Conservation (phyloP, 2,888 invertebrate genomes). For the Diarsia brunnea region DNA sequence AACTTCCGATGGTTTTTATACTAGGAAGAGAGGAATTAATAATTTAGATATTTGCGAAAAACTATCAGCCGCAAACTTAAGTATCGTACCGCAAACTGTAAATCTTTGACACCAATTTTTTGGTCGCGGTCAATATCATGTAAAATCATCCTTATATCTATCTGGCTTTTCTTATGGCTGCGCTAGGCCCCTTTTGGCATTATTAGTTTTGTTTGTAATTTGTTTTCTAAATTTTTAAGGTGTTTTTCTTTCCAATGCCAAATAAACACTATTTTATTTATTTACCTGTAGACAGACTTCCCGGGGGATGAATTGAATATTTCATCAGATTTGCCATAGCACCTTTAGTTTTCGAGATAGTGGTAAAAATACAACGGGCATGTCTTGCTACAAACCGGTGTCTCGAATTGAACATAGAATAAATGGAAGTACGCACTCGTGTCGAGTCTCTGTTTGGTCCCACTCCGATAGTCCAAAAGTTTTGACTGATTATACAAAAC, state of each 20-base stretch:
- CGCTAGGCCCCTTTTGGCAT: no score
- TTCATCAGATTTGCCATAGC: not conserved
- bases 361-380: not conserved
- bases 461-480: conserved; percentile 52
- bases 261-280: no score
- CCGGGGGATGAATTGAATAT: not conserved
- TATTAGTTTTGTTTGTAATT: no score
- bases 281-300: not conserved
- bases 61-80: not conserved
- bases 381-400: not conserved
- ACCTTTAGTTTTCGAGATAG: not conserved
- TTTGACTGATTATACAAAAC: conserved; percentile 60
- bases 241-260: no score
- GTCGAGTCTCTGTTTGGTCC: conserved; percentile 59
- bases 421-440: not conserved
- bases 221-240: no score
- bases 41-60: not conserved
- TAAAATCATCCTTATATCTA: not conserved
- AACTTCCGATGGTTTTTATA: not conserved
- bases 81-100: not conserved
- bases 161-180: no score
- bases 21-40: not conserved
- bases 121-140: not conserved
- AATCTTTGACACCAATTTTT: not conserved
- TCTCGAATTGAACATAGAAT: not conserved